Conservation (phyloP, 2,113 vertebrate genomes). For the Pygoscelis antarcticus region DNA sequence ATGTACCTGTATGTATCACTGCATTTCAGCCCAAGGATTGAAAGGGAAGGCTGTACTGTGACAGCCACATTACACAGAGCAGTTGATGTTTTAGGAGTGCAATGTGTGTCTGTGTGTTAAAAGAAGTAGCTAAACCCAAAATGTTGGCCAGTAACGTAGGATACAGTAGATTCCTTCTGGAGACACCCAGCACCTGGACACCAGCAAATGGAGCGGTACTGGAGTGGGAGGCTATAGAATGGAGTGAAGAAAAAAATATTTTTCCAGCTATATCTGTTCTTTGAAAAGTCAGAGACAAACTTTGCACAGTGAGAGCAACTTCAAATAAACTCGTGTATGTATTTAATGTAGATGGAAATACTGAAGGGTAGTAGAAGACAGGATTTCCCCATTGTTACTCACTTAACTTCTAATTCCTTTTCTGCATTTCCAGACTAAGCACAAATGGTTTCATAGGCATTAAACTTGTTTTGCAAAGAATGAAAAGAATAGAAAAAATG, state of each 20-base stretch:
- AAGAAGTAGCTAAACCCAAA: neutral
- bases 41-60: neutral
- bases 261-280: neutral
- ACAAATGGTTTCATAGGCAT: neutral
- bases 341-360: neutral
- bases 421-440: neutral
- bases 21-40: neutral
- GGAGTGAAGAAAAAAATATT: neutral
- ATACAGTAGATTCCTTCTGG: neutral
- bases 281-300: neutral
- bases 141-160: neutral
- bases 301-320: neutral
- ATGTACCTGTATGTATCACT: rapidly evolving
- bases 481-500: rapidly evolving
- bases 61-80: rapidly evolving
- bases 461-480: neutral
- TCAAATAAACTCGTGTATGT: neutral
- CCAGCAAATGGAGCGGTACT: neutral
- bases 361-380: neutral
- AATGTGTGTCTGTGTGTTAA: neutral
- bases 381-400: neutral
- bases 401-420: neutral
- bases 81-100: neutral
- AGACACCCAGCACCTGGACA: neutral
- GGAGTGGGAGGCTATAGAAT: neutral